A percentile compares a stretch with the other conserved stretches of the same genome.
Evolutionary conservation across 1,140 invertebrate genomes (phyloP).

Genomic region (Anastrepha ludens): DNA sequence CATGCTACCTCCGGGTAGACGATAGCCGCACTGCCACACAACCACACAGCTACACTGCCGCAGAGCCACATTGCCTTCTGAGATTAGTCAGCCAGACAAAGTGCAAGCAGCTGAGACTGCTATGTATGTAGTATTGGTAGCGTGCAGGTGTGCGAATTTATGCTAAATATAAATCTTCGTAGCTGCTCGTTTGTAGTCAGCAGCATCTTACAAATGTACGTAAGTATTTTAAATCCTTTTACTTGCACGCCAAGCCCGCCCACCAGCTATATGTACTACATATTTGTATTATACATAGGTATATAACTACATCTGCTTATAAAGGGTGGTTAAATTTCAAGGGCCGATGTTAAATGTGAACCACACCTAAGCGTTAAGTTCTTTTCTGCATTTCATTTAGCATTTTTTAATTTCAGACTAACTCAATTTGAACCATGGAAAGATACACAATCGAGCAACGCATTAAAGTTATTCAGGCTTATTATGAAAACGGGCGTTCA

Average conservation of each 20-base stretch:
- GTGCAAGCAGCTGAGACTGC: not conserved
- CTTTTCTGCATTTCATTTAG: no score
- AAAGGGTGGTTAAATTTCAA: no score
- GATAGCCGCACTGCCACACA: not conserved
- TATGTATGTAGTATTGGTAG: not conserved
- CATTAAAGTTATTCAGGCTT: no score
- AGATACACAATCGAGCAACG: no score
- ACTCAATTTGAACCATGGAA: no score
- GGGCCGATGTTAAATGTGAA: no score
- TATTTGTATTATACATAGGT: no score
- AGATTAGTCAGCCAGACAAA: not conserved
- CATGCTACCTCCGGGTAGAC: not conserved
- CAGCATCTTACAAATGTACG: conserved; percentile 11
- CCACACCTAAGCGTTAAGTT: no score
- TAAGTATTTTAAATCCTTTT: not conserved
- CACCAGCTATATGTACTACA: not conserved
- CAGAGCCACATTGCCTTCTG: not conserved
- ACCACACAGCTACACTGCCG: no score
- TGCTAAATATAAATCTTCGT: conserved; percentile 29
- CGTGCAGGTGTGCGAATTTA: conserved; percentile 3
- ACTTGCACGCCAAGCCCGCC: not conserved
- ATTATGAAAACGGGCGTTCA: no score
- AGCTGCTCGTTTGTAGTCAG: conserved; percentile 10
- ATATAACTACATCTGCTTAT: no score
- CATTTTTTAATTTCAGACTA: no score